phyloP scores from a whole-genome alignment of 35 echinoderm and acorn worm genomes.

The Ophioderma brevispina region DNA sequence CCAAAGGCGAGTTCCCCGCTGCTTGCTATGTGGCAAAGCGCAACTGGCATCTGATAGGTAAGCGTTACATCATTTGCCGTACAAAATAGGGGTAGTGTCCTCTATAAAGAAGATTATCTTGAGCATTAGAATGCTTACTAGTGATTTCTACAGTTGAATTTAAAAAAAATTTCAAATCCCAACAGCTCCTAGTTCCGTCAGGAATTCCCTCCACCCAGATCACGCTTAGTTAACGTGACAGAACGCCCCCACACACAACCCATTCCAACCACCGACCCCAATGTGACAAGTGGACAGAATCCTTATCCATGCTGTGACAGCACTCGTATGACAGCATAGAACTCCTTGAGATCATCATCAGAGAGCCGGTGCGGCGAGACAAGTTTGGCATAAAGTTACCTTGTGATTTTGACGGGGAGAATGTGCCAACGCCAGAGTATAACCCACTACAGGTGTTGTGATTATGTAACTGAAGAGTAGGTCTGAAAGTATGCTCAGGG shows the following conservation, averaged over 20 bases:
- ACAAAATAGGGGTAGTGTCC: no score
- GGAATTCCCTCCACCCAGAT: constrained; percentile 43
- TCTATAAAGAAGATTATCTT: no score
- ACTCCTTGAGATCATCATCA: constrained; percentile 44
- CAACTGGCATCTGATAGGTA: no score
- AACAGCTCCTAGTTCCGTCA: constrained; percentile 68
- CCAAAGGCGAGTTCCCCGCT: no score
- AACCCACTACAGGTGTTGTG: constrained; percentile 32
- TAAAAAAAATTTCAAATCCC: no score
- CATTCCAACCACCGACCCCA: constrained; percentile 14
- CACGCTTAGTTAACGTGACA: constrained; percentile 47
- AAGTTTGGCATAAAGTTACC: constrained; percentile 25
- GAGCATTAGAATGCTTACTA: neutral
- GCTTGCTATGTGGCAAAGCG: no score
- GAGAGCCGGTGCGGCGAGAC: constrained; percentile 46
- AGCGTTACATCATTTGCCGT: no score
- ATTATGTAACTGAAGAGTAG: no score
- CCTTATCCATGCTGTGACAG: neutral
- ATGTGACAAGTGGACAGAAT: neutral
- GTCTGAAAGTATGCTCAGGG: constrained; percentile 60
- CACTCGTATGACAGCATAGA: constrained; percentile 43
- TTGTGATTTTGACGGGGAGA: constrained; percentile 44
- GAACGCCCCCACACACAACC: neutral
- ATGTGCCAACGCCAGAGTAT: constrained; percentile 64
- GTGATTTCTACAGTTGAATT: constrained; percentile 30